Evolutionary conservation across 2,797 vertebrate species (phyloP).

Genomic region (Sebastes minor): DNA sequence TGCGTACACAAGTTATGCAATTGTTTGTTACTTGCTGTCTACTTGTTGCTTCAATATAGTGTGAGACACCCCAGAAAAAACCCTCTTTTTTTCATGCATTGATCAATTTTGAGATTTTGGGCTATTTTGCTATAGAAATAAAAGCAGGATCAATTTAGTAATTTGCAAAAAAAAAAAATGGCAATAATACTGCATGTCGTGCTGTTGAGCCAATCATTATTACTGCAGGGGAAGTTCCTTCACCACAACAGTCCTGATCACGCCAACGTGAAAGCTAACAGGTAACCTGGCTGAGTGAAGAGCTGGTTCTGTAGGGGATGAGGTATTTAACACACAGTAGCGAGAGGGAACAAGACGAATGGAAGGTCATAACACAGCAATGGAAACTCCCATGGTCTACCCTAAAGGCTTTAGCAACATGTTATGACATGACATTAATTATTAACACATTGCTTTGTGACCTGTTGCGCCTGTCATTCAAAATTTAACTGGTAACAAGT

Average conservation of each 20-base stretch:
- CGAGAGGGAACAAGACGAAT: background rate
- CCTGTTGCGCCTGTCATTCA: constrained; percentile 44
- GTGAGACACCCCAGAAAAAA: too few species aligned
- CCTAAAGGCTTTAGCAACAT: constrained; percentile 23
- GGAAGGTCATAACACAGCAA: background rate
- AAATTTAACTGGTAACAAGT: constrained; percentile 14
- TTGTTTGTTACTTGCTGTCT: background rate
- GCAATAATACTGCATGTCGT: too few species aligned
- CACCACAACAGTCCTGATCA: too few species aligned
- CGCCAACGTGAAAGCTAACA: background rate
- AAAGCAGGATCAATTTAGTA: too few species aligned
- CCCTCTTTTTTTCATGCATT: too few species aligned
- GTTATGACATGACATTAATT: constrained; percentile 47
- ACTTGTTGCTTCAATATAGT: background rate
- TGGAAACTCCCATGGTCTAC: constrained; percentile 12
- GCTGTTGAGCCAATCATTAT: too few species aligned
- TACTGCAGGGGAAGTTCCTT: too few species aligned
- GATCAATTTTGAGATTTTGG: too few species aligned
- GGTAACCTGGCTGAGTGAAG: background rate
- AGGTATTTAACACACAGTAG: constrained; percentile 37
- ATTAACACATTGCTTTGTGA: constrained; percentile 36
- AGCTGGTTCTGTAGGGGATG: background rate
- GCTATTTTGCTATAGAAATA: too few species aligned
- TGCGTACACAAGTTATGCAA: background rate
- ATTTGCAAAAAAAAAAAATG: too few species aligned